Evolutionary conservation across 2,113 vertebrate species (phyloP).

Genomic region (Henicopernis longicauda): DNA sequence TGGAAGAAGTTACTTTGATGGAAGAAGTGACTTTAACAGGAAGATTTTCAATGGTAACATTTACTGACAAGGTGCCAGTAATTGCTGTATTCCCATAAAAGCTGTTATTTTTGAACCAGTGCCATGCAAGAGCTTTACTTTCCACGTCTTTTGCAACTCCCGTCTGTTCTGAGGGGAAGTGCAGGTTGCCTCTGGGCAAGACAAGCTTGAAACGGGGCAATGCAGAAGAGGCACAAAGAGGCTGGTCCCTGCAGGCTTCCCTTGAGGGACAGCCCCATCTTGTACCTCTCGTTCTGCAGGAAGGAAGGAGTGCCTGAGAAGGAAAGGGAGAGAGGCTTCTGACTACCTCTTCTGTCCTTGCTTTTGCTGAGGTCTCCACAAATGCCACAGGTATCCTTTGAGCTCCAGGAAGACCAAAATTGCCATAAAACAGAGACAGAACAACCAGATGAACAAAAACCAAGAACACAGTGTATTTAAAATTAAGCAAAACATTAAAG

Average conservation of each 20-base stretch:
- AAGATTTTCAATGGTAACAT: not conserved
- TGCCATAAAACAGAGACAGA: not conserved
- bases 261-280: not conserved
- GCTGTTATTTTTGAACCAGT: not conserved
- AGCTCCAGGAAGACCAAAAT: not conserved
- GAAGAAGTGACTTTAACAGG: not conserved
- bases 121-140: not conserved
- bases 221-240: not conserved
- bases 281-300: rapidly evolving
- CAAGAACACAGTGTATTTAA: rapidly evolving
- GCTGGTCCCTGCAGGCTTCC: not conserved
- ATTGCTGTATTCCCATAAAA: not conserved
- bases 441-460: not conserved
- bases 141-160: not conserved
- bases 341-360: not conserved
- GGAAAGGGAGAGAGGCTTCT: not conserved
- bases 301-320: not conserved
- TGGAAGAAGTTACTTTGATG: not conserved
- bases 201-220: not conserved
- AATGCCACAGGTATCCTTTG: not conserved
- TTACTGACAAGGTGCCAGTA: not conserved
- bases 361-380: not conserved
- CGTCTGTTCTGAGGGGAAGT: not conserved
- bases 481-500: not conserved
- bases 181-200: not conserved